Base-by-base conservation (phyloP, 2,797 vertebrate species). In the Salmo trutta region DNA sequence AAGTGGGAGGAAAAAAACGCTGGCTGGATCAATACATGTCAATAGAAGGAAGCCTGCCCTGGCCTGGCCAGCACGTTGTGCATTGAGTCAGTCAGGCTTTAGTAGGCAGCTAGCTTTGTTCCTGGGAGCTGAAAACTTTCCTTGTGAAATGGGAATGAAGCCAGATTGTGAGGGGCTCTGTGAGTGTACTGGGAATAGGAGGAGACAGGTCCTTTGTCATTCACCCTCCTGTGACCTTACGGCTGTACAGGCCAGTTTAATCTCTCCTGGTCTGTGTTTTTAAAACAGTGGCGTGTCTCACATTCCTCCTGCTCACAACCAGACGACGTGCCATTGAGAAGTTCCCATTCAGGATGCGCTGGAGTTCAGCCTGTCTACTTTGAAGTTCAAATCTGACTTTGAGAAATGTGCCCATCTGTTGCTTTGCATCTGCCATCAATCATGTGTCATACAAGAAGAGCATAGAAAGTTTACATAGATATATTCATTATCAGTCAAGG, bases 211-310 rank as follows among this genome's bases (percentile, higher is more conserved):
- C 71, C 68, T 66, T 79, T 17, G 31, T 72, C 68, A 41, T 76
- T 81, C 75, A 77, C 64, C 68, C 56, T 64, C 41, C 53, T 70
- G 69, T 77, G 82, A 80, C 69, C 82, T 75, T 67, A 74, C 67
- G 10, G 70, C 36, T 75, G 64, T 67, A 56, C 65, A 67, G 41
- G 27, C 75, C 71, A n/a, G 67, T 68, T 66, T 75, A 72, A 84
- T 78, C 52, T 74, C 19, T 56, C 29, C 24, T 19, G 53, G 41
- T 72, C 64, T 56, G 27, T 56, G 56, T 62, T 75, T 77, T 75
- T 33, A 78, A 79, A 82, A 74, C 75, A 73, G 3, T 33, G 41
- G 33, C 36, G 29, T 31, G 47, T 31, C 71, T 72, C 29, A 64
- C 65, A 73, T 59, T 72, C 62, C 33, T 69, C 54, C 36, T 21